Base-by-base conservation (phyloP, 2,797 vertebrate genomes). In the Semaprochilodus insignis region DNA sequence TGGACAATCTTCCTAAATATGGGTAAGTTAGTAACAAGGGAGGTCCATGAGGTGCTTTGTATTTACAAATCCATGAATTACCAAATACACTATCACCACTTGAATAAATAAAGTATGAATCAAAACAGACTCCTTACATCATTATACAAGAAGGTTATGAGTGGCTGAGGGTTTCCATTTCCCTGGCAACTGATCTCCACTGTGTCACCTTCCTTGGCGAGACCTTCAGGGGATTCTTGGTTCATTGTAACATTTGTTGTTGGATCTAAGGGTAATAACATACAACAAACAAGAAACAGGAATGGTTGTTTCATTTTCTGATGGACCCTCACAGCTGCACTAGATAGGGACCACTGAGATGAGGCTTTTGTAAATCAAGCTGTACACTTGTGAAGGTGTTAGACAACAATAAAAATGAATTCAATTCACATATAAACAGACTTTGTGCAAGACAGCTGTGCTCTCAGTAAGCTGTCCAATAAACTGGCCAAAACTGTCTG, bases 181-280 rank as follows among this genome's bases (percentile, higher is more conserved):
- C 93, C 92, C n/a, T 81, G 16, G 10, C 98, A 99, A 17, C 81
- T 90, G 85, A 99, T 83, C n/a, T 91, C 90, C n/a, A 99, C 89
- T 0, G 80, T 88, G 82, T 99, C 98, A 0, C 96, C 97, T 83
- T 99, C 97, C 89, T 97, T 97, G 89, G 99, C 92, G 63, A 83
- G 71, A 0, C 86, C 88, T 0, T 88, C 55, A 0, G 95, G 91
- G 0, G 93, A 87, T 74, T 91, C 17, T 25, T 95, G 90, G 85
- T 87, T 91, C 75, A 98, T 10, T 21, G 67, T 89, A 59, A 97
- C 27, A 0, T 87, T 81, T 63, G 96, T 91, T 0, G 94, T 74
- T 0, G 96, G 95, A 89, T 99, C 98, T 99, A 90, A 7, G 71
- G 82, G 77, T 69, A 0, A 69, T 15, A 57, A 36, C 8, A 72